Evolutionary conservation across 2,113 vertebrate genomes (phyloP).

Genomic region (Solea senegalensis): DNA sequence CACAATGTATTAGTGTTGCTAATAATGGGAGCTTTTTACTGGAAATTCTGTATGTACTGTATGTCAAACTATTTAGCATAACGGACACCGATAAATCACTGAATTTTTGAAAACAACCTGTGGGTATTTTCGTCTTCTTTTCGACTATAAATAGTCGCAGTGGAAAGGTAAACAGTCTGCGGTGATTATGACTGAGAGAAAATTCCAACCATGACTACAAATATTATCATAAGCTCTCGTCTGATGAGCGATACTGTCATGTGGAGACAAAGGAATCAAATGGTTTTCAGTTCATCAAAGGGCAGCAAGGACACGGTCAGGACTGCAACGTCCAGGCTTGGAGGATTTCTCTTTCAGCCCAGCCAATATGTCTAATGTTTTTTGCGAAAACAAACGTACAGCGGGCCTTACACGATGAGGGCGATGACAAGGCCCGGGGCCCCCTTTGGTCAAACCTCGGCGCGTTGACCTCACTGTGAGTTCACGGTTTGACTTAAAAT

Average conservation of each 20-base stretch:
- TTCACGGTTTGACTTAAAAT: slow-evolving; percentile 68
- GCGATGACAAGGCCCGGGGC: slow-evolving; percentile 65
- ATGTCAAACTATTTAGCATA: slow-evolving; percentile 25
- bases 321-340: slow-evolving; percentile 12
- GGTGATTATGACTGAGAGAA: slow-evolving; percentile 58
- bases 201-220: slow-evolving; percentile 64
- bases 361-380: slow-evolving; percentile 60
- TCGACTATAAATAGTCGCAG: slow-evolving; percentile 45
- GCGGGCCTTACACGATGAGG: slow-evolving; percentile 53
- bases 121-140: slow-evolving; percentile 58
- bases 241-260: slow-evolving; percentile 64
- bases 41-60: slow-evolving; percentile 1
- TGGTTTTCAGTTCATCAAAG: slow-evolving; percentile 54
- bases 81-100: slow-evolving; percentile 53
- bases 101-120: slow-evolving; percentile 16
- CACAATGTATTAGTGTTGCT: slow-evolving; percentile 10
- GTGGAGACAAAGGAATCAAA: slow-evolving; percentile 49
- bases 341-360: slow-evolving; percentile 44
- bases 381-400: slow-evolving; percentile 56
- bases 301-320: slow-evolving; percentile 51
- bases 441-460: slow-evolving; percentile 40
- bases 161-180: slow-evolving; percentile 65
- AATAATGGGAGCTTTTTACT: slow-evolving; percentile 28
- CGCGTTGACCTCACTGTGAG: slow-evolving; percentile 40
- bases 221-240: slow-evolving; percentile 53